Percentiles rank a stretch among this genome's conserved stretches.
phyloP scores from a whole-genome alignment of 1,140 invertebrate genomes.

The Mizuhopecten yessoensis region DNA sequence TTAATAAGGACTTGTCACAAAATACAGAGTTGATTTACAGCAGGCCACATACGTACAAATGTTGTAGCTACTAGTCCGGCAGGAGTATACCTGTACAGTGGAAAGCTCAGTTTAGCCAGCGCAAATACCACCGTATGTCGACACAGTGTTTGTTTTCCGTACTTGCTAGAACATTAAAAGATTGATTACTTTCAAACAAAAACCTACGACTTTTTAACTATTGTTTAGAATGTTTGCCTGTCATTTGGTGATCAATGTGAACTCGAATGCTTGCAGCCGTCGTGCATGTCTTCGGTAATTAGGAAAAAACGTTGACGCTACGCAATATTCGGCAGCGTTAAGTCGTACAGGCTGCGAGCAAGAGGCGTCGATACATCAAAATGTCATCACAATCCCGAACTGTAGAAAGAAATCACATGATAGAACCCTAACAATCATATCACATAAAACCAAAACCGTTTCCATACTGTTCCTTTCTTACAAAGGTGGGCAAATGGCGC shows the following conservation, averaged over 20 bases:
- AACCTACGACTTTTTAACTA: constrained; percentile 3
- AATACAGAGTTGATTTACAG: background rate
- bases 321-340: constrained; percentile 21
- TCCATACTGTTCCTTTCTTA: background rate
- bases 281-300: background rate
- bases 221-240: background rate
- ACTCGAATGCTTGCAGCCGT: background rate
- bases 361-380: constrained; percentile 1
- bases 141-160: background rate
- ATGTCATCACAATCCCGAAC: constrained; percentile 3
- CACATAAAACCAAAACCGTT: background rate
- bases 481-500: background rate
- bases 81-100: background rate
- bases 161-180: background rate
- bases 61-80: background rate
- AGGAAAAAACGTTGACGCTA: constrained; percentile 22
- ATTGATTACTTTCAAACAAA: background rate
- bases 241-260: background rate
- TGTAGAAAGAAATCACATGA: background rate
- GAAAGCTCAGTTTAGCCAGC: background rate
- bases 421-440: background rate
- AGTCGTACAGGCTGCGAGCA: background rate
- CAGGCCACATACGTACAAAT: too few relatives aligned
- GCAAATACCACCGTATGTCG: background rate
- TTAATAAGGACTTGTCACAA: background rate